phyloP scores from a whole-genome alignment of 2,888 invertebrate species.

The Apamea monoglypha region DNA sequence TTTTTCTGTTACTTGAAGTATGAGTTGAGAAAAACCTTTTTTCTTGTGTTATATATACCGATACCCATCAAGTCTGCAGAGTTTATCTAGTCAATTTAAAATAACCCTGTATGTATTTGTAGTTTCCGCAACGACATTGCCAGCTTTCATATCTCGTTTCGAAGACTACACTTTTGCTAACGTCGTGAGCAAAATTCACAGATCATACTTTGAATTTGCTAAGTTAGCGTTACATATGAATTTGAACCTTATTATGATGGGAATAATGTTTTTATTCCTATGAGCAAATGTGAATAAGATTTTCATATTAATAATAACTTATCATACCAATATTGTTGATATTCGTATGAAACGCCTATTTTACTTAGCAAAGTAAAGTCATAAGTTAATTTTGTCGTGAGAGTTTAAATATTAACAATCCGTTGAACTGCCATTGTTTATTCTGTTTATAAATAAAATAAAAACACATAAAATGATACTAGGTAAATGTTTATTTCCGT shows the following conservation, averaged over 20 bases:
- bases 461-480: conserved; percentile 78
- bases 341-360: neutral
- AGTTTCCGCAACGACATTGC: neutral
- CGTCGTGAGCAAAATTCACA: neutral
- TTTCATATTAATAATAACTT: neutral
- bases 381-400: neutral
- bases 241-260: neutral
- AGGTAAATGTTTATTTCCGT: conserved; percentile 88
- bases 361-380: neutral
- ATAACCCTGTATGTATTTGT: neutral
- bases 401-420: conserved; percentile 10
- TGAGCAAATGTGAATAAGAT: neutral
- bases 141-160: neutral
- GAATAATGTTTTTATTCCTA: neutral
- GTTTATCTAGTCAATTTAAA: neutral
- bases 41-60: neutral
- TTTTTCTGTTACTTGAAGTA: neutral
- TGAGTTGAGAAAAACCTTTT: neutral
- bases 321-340: neutral
- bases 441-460: conserved; percentile 61
- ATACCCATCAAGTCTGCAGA: neutral
- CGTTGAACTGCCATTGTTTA: conserved; percentile 34
- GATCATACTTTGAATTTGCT: neutral
- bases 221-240: neutral
- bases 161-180: conserved; percentile 10